Percentiles rank a stretch among this genome's conserved stretches.
phyloP scores from a whole-genome alignment of 2,888 invertebrate genomes.

The Pterostichus madidus region DNA sequence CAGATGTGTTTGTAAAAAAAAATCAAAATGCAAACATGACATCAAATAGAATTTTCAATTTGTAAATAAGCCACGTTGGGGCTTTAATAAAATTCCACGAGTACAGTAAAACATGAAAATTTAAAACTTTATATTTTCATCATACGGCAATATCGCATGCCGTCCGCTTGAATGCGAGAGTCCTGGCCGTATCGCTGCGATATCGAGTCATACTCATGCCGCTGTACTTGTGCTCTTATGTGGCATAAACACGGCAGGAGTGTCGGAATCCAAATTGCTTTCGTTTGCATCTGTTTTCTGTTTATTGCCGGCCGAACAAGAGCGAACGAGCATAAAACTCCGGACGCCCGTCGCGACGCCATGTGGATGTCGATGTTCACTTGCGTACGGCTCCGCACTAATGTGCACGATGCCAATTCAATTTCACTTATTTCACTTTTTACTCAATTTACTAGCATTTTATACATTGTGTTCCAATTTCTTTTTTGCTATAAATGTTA shows the following conservation, averaged over 20 bases:
- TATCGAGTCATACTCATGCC: conserved; percentile 28
- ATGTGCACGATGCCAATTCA: neutral
- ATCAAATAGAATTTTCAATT: conserved; percentile 54
- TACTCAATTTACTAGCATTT: neutral
- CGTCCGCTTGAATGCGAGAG: conserved; percentile 8
- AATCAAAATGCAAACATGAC: conserved; percentile 31
- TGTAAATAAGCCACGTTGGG: conserved; percentile 50
- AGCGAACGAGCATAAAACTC: conserved; percentile 56
- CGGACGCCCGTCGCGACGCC: conserved; percentile 29
- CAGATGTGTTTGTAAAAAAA: conserved; percentile 28
- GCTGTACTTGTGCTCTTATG: conserved; percentile 47
- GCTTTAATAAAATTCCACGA: conserved; percentile 40
- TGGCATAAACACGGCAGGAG: conserved; percentile 35
- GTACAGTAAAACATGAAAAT: conserved; percentile 53
- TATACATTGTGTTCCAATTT: neutral
- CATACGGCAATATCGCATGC: conserved; percentile 38
- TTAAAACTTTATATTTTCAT: conserved; percentile 58
- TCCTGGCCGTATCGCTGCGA: neutral
- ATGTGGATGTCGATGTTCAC: conserved; percentile 7
- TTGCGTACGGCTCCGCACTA: neutral
- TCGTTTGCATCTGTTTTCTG: conserved; percentile 64
- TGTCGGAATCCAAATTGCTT: conserved; percentile 62
- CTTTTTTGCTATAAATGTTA: neutral
- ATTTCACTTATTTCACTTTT: conserved; percentile 36
- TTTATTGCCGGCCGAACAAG: conserved; percentile 52